phyloP scores from a whole-genome alignment of 2,797 vertebrate species.

The Leptodactylus fallax region DNA sequence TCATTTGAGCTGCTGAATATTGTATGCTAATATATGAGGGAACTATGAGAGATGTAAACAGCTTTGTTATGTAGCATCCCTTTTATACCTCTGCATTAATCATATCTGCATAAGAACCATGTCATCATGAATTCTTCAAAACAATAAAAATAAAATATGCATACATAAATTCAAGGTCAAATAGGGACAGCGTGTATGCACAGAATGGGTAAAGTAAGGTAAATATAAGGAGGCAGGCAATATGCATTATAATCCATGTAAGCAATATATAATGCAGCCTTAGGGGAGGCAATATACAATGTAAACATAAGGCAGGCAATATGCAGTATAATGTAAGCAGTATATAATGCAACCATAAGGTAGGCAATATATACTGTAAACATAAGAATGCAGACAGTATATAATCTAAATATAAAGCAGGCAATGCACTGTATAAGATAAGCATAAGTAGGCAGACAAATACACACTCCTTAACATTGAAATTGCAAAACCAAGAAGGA shows the following conservation, averaged over 20 bases:
- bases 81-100: conserved; percentile 25
- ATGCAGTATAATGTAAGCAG: not conserved
- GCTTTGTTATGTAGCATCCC: conserved; percentile 7
- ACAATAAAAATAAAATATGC: not conserved
- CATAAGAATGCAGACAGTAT: not conserved
- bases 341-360: too few species aligned
- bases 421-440: not conserved
- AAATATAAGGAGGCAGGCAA: not conserved
- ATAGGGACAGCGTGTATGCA: not conserved
- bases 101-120: not conserved
- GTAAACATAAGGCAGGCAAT: not conserved
- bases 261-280: not conserved
- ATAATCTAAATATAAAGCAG: not conserved
- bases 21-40: conserved; percentile 2
- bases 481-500: too few species aligned
- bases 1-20: not conserved
- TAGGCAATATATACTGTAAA: too few species aligned
- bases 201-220: not conserved
- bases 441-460: not conserved
- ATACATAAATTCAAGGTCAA: not conserved
- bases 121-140: not conserved
- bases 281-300: not conserved
- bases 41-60: not conserved
- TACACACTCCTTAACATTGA: too few species aligned
- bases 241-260: not conserved